Base-by-base conservation (phyloP, 2,113 vertebrate species). In the Gorsachius goisagi region DNA sequence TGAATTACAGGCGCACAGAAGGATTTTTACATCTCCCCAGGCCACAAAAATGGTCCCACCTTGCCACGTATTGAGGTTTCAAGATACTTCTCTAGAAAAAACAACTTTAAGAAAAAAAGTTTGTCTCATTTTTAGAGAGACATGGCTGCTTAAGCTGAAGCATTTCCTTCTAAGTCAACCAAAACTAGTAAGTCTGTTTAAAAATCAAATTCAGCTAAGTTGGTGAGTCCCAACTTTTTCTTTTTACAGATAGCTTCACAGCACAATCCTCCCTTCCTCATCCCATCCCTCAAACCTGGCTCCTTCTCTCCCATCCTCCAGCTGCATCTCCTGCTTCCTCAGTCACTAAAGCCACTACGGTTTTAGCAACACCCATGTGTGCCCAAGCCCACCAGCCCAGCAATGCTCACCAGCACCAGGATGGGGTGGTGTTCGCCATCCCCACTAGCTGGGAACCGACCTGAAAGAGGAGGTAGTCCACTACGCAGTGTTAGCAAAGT, bases 341-440 rank as follows among this genome's bases (percentile, higher is more conserved):
- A 18, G 39, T 11, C 35, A 27, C 41, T 44, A 44, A 44, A 67
- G 35, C 50, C 67, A 7, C 23, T 9, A 4, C 1, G 11, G n/a
- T 49, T 76, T n/a, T 23, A 32, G 28, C 32, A 66, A n/a, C 23
- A 16, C 12, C 12, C 15, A 1, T 0, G 3, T 2, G 17, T 11
- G 19, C 22, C 22, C 68, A 21, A 19, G 13, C 44, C 8, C 50
- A 39, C 15, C 28, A 64, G 62, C 67, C 59, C 60, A 68, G 49
- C 41, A 6, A 8, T 5, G 22, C 52, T 53, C 4, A 5, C 15
- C 6, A 6, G 68, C 23, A 12, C 21, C 4, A 73, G 73, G 37
- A 58, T 0, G 0, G 11, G 1, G 0, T 5, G 24, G 49, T 37
- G 33, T 4, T 74, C 78, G 11, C 33, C 50, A 3, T 64, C 16